A percentile compares a stretch with the other conserved stretches of the same genome.
Evolutionary conservation across 2,888 invertebrate species (phyloP).

Genomic region (Trachelus stipa): DNA sequence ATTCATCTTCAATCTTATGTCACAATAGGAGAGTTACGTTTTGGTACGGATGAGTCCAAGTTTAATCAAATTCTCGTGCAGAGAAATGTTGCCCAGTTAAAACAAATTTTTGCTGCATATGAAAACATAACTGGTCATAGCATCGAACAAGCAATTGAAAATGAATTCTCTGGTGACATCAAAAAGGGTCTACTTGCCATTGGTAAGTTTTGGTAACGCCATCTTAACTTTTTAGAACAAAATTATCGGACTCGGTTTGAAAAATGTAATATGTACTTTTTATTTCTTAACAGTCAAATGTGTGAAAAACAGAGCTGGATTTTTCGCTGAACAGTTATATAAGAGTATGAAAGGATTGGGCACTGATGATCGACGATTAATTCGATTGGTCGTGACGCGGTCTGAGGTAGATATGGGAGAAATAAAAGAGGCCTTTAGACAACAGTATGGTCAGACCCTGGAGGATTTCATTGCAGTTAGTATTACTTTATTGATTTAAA

Average conservation of each 20-base stretch:
- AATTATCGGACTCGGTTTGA: background rate
- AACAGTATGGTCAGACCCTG: constrained; percentile 80
- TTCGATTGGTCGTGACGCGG: constrained; percentile 86
- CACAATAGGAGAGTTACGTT: constrained; percentile 68
- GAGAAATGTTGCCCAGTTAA: constrained; percentile 77
- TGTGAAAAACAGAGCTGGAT: constrained; percentile 82
- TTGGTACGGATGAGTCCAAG: constrained; percentile 88
- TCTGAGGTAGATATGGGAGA: constrained; percentile 88
- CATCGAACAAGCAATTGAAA: constrained; percentile 82
- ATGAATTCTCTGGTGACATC: constrained; percentile 86
- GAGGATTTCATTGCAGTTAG: constrained; percentile 84
- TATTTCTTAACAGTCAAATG: constrained; percentile 72
- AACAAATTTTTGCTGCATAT: constrained; percentile 76
- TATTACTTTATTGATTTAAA: constrained; percentile 19
- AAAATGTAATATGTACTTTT: constrained; percentile 31
- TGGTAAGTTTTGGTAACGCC: constrained; percentile 58
- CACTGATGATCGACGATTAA: constrained; percentile 87
- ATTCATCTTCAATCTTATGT: background rate
- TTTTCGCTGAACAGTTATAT: constrained; percentile 88
- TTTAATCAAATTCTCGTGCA: constrained; percentile 88
- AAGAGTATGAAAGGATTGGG: constrained; percentile 92
- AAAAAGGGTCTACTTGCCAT: constrained; percentile 85
- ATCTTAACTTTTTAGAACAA: background rate
- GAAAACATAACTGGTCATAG: constrained; percentile 81
- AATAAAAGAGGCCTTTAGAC: constrained; percentile 83